Evolutionary conservation across 2,797 vertebrate species (phyloP).

Genomic region (Moxostoma hubbsi): DNA sequence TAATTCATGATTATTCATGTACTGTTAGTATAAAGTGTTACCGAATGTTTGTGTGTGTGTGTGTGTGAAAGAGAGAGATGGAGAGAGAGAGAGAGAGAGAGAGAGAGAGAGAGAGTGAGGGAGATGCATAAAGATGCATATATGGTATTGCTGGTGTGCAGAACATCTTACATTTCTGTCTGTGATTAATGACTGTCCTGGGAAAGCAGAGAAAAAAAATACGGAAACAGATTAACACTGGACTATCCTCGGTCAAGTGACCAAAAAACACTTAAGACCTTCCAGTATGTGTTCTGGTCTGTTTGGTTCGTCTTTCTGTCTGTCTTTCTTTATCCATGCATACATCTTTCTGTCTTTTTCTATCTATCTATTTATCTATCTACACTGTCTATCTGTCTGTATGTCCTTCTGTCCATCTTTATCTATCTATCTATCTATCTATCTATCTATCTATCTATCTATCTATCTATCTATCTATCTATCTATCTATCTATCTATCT

Average conservation of each 20-base stretch:
- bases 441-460: no score
- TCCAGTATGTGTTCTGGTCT: neutral
- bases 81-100: constrained; percentile 54
- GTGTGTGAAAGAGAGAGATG: constrained; percentile 23
- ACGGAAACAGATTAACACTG: constrained; percentile 54
- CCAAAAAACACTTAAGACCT: constrained; percentile 46
- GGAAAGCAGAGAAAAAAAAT: constrained; percentile 63
- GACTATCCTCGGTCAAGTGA: constrained; percentile 30
- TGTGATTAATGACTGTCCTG: constrained; percentile 82
- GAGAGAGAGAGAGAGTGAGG: no score
- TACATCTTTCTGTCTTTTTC: no score
- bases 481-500: no score
- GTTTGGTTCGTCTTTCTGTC: neutral
- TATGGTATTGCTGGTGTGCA: constrained; percentile 76
- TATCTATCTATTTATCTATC: no score
- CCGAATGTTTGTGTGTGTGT: constrained; percentile 46
- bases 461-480: no score
- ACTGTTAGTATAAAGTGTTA: no score
- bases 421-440: no score
- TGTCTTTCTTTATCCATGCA: no score
- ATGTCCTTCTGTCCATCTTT: no score
- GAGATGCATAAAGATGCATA: constrained; percentile 77
- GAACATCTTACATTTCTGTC: constrained; percentile 82
- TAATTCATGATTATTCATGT: no score
- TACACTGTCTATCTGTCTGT: no score